Evolutionary conservation across 1,140 invertebrate species (phyloP).

Genomic region (Oreohelix idahoensis): DNA sequence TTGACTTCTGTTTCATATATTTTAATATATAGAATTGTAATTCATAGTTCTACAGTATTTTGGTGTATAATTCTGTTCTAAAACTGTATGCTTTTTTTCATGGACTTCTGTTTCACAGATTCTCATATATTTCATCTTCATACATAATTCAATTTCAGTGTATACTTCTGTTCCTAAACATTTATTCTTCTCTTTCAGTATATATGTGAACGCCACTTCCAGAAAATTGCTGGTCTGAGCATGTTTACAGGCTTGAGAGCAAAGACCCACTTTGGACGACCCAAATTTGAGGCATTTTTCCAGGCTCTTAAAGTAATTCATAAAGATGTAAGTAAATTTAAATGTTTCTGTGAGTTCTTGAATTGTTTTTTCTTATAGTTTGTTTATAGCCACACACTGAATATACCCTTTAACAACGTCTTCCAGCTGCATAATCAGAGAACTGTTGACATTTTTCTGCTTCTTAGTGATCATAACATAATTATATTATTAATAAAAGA

Average conservation of each 20-base stretch:
- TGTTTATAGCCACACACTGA: background rate
- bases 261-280: conserved; percentile 95
- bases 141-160: too few species aligned
- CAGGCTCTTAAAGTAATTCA: conserved; percentile 98
- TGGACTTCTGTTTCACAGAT: too few species aligned
- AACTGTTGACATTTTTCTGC: too few species aligned
- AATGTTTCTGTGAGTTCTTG: background rate
- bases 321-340: conserved; percentile 82
- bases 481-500: too few species aligned
- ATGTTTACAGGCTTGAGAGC: conserved; percentile 98
- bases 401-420: background rate
- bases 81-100: too few species aligned
- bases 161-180: too few species aligned
- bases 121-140: too few species aligned
- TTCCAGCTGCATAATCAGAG: background rate
- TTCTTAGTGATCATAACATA: too few species aligned
- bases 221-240: conserved; percentile 92
- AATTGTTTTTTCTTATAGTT: background rate
- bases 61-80: too few species aligned
- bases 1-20: conserved; percentile 17
- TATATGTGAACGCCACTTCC: conserved; percentile 99
- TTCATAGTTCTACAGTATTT: too few species aligned
- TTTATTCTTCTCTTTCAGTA: conserved; percentile 80
- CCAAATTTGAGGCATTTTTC: conserved; percentile 97
- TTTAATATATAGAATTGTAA: too few species aligned